A percentile compares a stretch with the other conserved stretches of the same genome.
Conservation (phyloP, 2,113 vertebrate species). For the Globicephala melas region DNA sequence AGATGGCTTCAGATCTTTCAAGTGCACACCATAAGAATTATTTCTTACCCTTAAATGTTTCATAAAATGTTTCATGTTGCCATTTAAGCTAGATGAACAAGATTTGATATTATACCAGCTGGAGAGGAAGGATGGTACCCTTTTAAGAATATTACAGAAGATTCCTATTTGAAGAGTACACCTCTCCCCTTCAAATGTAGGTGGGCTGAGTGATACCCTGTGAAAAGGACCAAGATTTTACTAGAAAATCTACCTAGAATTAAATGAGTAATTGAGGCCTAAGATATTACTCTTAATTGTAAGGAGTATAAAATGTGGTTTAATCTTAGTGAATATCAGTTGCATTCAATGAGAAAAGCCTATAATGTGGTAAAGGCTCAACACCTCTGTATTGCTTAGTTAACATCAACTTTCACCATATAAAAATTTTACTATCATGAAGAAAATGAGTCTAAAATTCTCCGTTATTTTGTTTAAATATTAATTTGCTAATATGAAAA, state of each 20-base stretch:
- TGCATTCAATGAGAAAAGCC: neutral
- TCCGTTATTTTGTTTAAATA: neutral
- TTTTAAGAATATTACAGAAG: neutral
- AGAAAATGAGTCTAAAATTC: neutral
- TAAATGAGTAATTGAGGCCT: neutral
- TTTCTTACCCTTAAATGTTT: neutral
- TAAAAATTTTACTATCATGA: neutral
- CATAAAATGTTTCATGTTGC: neutral
- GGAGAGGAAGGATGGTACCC: neutral
- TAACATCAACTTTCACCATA: neutral
- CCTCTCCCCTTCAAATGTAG: neutral
- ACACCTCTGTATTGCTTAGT: neutral
- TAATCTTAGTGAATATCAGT: neutral
- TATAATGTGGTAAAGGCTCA: neutral
- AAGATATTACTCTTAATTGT: slow-evolving; percentile 4
- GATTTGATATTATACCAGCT: neutral
- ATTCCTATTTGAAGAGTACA: neutral
- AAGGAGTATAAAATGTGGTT: neutral
- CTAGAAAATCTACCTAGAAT: neutral
- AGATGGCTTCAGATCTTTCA: neutral
- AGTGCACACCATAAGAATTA: neutral
- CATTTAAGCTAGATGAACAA: neutral
- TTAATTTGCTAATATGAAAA: neutral
- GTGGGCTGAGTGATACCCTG: neutral
- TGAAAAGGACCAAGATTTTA: neutral